Percentiles rank a stretch among this genome's conserved stretches.
Conservation (phyloP, 2,113 vertebrate species). For the Collichthys lucidus region DNA sequence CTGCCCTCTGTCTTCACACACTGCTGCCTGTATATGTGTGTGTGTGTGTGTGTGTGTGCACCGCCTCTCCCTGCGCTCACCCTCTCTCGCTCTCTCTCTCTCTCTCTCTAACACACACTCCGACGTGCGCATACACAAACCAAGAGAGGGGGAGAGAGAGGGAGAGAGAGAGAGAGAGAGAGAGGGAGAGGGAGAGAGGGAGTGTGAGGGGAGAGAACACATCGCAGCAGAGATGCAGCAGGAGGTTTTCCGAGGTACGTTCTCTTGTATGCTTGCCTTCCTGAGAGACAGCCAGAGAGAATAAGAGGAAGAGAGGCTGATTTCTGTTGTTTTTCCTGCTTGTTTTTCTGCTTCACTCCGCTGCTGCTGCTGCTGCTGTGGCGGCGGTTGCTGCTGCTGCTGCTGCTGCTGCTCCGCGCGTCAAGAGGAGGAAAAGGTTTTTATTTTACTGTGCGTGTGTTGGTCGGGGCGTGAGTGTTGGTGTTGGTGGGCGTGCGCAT, state of each 20-base stretch:
- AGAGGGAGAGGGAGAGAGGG: slow-evolving; percentile 75
- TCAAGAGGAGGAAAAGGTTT: slow-evolving; percentile 77
- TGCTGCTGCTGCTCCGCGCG: slow-evolving; percentile 71
- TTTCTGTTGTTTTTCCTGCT: slow-evolving; percentile 76
- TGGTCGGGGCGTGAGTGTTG: slow-evolving; percentile 67
- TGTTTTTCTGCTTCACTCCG: slow-evolving; percentile 77
- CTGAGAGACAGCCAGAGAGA: slow-evolving; percentile 80
- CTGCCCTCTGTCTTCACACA: slow-evolving; percentile 88
- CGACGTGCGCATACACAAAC: slow-evolving; percentile 78
- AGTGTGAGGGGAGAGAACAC: slow-evolving; percentile 85
- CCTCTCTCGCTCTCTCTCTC: slow-evolving; percentile 32
- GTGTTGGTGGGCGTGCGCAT: slow-evolving; percentile 69
- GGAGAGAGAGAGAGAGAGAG: slow-evolving; percentile 70
- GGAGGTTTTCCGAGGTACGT: slow-evolving; percentile 88
- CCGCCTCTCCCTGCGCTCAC: slow-evolving; percentile 71
- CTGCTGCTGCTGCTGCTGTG: slow-evolving; percentile 52
- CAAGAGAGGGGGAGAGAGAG: slow-evolving; percentile 65
- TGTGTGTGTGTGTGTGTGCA: slow-evolving; percentile 48
- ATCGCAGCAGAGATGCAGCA: slow-evolving; percentile 90
- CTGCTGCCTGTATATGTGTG: slow-evolving; percentile 81
- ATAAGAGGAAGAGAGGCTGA: slow-evolving; percentile 78
- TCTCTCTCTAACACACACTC: slow-evolving; percentile 67
- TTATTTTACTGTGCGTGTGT: slow-evolving; percentile 73
- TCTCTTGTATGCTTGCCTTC: slow-evolving; percentile 87
- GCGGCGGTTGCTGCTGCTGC: slow-evolving; percentile 59